A percentile compares a stretch with the other conserved stretches of the same genome.
phyloP scores from a whole-genome alignment of 2,888 invertebrate genomes.

The Lypha dubia region DNA sequence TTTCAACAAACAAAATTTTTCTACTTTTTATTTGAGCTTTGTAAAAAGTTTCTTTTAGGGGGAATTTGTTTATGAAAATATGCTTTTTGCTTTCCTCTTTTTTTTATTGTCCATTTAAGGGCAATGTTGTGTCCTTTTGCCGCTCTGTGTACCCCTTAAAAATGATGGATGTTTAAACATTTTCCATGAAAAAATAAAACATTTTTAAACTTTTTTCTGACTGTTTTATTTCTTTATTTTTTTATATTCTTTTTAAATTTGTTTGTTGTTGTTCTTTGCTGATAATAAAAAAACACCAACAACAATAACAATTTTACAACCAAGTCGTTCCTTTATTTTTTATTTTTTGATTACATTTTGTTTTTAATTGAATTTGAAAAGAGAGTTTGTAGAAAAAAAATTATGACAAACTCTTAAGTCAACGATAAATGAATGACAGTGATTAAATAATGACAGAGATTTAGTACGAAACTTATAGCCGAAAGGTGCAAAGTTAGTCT shows the following conservation, averaged over 20 bases:
- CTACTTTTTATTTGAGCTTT: background rate
- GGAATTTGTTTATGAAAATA: background rate
- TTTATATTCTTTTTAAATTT: constrained; percentile 12
- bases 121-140: constrained; percentile 24
- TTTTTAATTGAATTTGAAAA: constrained; percentile 61
- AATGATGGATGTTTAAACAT: constrained; percentile 61
- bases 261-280: constrained; percentile 24
- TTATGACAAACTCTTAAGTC: constrained; percentile 39
- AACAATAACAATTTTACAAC: constrained; percentile 29
- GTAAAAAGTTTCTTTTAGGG: constrained; percentile 32
- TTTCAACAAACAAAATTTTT: constrained; percentile 26
- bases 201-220: background rate
- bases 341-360: constrained; percentile 56
- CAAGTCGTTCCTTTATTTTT: constrained; percentile 28
- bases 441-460: constrained; percentile 39
- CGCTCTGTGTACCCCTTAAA: constrained; percentile 14
- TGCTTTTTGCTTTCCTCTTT: background rate
- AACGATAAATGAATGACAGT: constrained; percentile 60
- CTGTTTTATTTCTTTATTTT: constrained; percentile 10
- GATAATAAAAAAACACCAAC: constrained; percentile 24
- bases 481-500: background rate
- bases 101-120: constrained; percentile 17
- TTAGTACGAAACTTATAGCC: constrained; percentile 7
- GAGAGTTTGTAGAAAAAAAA: background rate
- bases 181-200: constrained; percentile 9